Evolutionary conservation across 2,113 vertebrate genomes (phyloP).

Genomic region (Cephalopterus ornatus): DNA sequence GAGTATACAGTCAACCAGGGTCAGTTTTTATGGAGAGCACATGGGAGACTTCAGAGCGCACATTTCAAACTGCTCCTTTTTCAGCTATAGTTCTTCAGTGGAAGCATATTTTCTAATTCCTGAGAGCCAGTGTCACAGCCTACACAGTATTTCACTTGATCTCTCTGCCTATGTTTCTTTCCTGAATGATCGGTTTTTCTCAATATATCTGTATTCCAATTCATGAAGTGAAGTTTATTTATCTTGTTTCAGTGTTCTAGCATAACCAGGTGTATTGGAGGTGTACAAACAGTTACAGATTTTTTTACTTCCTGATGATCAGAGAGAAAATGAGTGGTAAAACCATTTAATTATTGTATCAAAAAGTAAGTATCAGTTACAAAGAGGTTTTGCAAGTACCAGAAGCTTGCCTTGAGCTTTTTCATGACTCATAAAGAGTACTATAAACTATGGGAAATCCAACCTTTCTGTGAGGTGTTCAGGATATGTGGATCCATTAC

Average conservation of each 20-base stretch:
- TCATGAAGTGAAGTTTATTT: not conserved
- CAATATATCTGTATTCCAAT: not conserved
- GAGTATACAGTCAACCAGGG: not conserved
- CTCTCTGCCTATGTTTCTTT: not conserved
- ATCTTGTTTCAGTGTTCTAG: not conserved
- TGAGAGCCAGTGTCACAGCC: not conserved
- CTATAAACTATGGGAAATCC: not conserved
- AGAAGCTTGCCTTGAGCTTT: not conserved
- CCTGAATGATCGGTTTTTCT: not conserved
- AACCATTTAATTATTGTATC: not conserved
- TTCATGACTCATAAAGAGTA: not conserved
- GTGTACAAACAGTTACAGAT: not conserved
- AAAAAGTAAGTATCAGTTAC: not conserved
- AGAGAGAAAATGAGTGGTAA: not conserved
- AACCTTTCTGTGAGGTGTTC: not conserved
- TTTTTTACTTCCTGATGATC: not conserved
- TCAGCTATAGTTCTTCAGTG: not conserved
- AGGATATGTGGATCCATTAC: not conserved
- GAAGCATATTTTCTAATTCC: not conserved
- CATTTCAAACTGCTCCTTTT: not conserved
- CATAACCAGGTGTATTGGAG: rapidly evolving
- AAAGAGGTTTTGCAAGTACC: not conserved
- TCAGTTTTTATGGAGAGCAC: not conserved
- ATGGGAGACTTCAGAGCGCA: not conserved
- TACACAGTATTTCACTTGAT: not conserved